These are phyloP conservation scores for Ylistrum balloti DNA, from an alignment of 1,140 invertebrate genomes.

Conservation along the genomic window DNA sequence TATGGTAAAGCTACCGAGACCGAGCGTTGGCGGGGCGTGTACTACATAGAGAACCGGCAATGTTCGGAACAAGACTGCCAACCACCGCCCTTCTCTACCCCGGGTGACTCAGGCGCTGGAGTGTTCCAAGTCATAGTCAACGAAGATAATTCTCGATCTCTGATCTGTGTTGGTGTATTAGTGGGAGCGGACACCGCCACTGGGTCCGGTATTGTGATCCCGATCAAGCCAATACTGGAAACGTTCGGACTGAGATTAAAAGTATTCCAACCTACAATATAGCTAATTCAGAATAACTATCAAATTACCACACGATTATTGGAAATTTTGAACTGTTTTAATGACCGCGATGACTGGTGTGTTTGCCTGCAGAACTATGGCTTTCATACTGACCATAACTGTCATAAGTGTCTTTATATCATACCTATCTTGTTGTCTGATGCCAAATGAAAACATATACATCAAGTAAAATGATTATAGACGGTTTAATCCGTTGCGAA, in stretches of 20 bases:
- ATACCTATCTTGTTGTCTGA: no score
- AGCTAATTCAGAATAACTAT: no score
- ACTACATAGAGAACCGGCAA: neutral
- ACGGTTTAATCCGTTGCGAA: no score
- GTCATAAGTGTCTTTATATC: no score
- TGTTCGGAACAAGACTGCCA: neutral
- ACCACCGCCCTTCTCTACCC: neutral
- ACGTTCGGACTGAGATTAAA: neutral
- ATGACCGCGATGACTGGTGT: no score
- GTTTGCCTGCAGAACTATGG: no score
- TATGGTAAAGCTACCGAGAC: neutral
- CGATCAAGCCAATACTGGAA: neutral
- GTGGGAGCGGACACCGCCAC: neutral
- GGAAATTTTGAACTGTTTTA: no score
- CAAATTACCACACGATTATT: no score
- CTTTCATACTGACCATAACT: no score
- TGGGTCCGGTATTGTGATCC: neutral
- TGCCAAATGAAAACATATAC: no score
- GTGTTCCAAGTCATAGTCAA: neutral
- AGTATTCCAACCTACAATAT: neutral
- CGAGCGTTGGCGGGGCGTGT: neutral
- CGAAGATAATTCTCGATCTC: neutral
- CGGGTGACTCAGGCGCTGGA: neutral
- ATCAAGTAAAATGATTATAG: no score
- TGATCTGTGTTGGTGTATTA: neutral